Evolutionary conservation across 2,797 vertebrate genomes (phyloP).

Genomic region (Antennarius maculatus): DNA sequence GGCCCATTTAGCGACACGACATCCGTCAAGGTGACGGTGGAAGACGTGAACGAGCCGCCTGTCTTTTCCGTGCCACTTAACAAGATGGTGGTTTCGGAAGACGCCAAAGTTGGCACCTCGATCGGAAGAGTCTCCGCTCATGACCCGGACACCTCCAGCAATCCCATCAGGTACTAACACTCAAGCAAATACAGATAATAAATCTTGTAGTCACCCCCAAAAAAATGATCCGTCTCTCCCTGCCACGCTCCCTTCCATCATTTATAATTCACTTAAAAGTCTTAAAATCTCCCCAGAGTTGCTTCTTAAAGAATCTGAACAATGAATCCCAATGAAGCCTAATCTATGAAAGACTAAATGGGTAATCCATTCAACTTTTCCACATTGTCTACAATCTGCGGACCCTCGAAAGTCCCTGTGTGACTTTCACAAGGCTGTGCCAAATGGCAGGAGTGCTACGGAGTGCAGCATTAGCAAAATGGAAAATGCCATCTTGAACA

Average conservation of each 20-base stretch:
- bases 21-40: slow-evolving; percentile 89
- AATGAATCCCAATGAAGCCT: slow-evolving; percentile 4
- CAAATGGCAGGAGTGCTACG: slow-evolving; percentile 68
- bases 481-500: slow-evolving; percentile 71
- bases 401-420: slow-evolving; percentile 23
- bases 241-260: no score
- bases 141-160: slow-evolving; percentile 90
- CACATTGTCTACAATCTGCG: slow-evolving; percentile 27
- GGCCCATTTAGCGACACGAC: slow-evolving; percentile 93
- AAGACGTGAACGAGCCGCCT: slow-evolving; percentile 93
- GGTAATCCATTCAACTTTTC: slow-evolving; percentile 15
- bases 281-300: not conserved
- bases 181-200: not conserved
- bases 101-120: slow-evolving; percentile 88
- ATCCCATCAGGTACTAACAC: slow-evolving; percentile 85
- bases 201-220: not conserved
- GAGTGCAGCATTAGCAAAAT: slow-evolving; percentile 70
- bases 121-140: slow-evolving; percentile 92
- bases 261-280: not conserved
- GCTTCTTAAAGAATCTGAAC: not conserved
- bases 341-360: slow-evolving; percentile 3
- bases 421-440: slow-evolving; percentile 42
- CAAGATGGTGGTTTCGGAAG: slow-evolving; percentile 91
- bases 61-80: slow-evolving; percentile 85
- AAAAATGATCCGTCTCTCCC: no score